Conservation (phyloP, 1,140 invertebrate genomes). For the Bombus superbus region DNA sequence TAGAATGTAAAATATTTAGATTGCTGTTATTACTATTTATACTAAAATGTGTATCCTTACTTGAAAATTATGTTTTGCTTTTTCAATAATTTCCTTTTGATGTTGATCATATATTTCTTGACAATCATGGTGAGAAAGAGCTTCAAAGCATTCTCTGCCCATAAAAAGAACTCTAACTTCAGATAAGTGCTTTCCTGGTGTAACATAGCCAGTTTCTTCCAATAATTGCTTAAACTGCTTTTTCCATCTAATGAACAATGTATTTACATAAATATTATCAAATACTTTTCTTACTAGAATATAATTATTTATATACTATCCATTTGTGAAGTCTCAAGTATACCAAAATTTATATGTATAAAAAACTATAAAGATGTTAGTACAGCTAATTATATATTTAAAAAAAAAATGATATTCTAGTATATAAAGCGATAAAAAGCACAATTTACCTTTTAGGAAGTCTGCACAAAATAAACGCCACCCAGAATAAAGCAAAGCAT, state of each 20-base stretch:
- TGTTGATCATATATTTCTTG: conserved; percentile 97
- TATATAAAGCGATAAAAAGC: conserved; percentile 40
- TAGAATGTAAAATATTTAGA: neutral
- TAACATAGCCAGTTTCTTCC: conserved; percentile 97
- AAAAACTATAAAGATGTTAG: conserved; percentile 45
- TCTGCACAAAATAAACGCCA: conserved; percentile 81
- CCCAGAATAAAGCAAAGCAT: conserved; percentile 82
- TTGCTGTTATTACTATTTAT: neutral
- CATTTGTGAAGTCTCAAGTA: neutral
- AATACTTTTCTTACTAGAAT: neutral
- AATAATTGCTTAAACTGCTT: conserved; percentile 97
- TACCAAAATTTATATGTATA: conserved; percentile 20
- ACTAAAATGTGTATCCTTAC: conserved; percentile 74
- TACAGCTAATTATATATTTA: conserved; percentile 12
- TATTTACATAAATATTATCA: neutral
- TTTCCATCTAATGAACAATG: conserved; percentile 86
- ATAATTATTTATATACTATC: neutral
- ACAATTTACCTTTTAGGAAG: conserved; percentile 82
- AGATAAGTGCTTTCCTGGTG: conserved; percentile 94
- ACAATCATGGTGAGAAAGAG: conserved; percentile 94
- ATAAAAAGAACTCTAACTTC: conserved; percentile 97
- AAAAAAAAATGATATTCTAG: neutral
- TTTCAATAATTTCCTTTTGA: conserved; percentile 95
- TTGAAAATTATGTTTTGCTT: conserved; percentile 96
- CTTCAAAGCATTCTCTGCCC: conserved; percentile 97